Base-by-base conservation (phyloP, 2,888 invertebrate genomes). In the Aphelenchoides bicaudatus region DNA sequence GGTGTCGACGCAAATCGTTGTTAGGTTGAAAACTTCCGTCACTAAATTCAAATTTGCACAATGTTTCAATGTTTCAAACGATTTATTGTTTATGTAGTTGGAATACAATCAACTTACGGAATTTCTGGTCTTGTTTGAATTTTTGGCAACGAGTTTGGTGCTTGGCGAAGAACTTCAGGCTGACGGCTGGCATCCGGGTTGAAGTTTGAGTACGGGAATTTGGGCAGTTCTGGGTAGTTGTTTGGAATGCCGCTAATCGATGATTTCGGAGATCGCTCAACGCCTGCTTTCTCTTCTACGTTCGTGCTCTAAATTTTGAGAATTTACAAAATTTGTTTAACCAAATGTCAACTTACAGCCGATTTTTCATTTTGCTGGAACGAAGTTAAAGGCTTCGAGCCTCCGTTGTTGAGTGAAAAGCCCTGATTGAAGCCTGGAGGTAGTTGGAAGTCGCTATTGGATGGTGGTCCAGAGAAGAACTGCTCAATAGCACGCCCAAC, bases 161-260 rank as follows among this genome's bases (percentile, higher is more conserved):
- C 39, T 19, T 13, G 31, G 13, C 27, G 5, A 21, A 54, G 51
- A 31, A 39, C 25, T 16, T 23, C 19, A 10, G 58, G 56, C 51
- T 51, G 51, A 47, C 54, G 54, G 16, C 51, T 27, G 16, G 53
- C 39, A 16, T 21, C 19, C 1, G 57, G 48, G 16, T 58, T 46
- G 25, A 49, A 50, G 47, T 47, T 49, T 4, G 51, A 30, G 30
- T 63, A 57, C 8, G 75, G 75, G 25, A 70, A 66, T 51, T 74
- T 73, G 27, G 78, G 76, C 23, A 79, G 60, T 47, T 78, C 71
- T 19, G 75, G 75, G 62, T 74, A 74, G 23, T 76, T 65, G 46
- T 72, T 75, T 43, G 79, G 79, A 52, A 79, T 79, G 21, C 79
- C 79, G 28, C 64, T 64, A 56, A 79, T 79, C 0, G 79, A 79